Base-by-base conservation (phyloP, 1,140 invertebrate species). In the Laupala kohalensis region DNA sequence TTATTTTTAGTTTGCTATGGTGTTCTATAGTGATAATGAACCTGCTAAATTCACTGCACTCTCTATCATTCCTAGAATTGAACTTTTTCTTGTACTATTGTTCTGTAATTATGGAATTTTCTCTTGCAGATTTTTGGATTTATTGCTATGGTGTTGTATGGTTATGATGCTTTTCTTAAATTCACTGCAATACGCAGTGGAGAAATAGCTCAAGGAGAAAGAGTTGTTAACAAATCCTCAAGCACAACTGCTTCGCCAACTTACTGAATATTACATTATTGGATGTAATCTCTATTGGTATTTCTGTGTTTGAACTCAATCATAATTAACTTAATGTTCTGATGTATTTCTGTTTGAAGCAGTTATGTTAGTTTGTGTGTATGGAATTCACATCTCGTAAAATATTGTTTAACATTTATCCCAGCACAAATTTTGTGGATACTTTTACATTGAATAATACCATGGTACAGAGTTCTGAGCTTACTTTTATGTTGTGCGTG, bases 121-220 rank as follows among this genome's bases (percentile, higher is more conserved):
- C 76, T 71, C 74, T 86, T 86, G 28, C 78, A 92, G 90, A 90
- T 93, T 78, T 93, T 94, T 78, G 92, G 92, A 53, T 94, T 90
- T 80, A 82, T 84, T 70, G 87, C 87, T 27, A 92, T 90, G 87
- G 75, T 88, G n/a, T 84, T 83, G 15, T 95, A 93, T 81, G 90
- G 84, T 1, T 85, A 87, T 71, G 92, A 94, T 77, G 88, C 89
- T 6, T 92, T 86, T 78, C 78, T 92, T 12, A 94, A 94, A 78
- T 92, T 85, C 79, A 82, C 84, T 64, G 86, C 79, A 6, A 83
- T 86, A 75, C 84, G 83, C 73, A 83, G 78, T 63, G 91, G 90
- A 27, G 85, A 85, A 19, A 82, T 91, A 63, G 90, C 91, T 28
- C 92, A 94, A 81, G 91, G 91, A 72, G 83, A 88, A 69, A 81